Conservation (phyloP, 2,888 invertebrate genomes). For the Cheilosia pagana region DNA sequence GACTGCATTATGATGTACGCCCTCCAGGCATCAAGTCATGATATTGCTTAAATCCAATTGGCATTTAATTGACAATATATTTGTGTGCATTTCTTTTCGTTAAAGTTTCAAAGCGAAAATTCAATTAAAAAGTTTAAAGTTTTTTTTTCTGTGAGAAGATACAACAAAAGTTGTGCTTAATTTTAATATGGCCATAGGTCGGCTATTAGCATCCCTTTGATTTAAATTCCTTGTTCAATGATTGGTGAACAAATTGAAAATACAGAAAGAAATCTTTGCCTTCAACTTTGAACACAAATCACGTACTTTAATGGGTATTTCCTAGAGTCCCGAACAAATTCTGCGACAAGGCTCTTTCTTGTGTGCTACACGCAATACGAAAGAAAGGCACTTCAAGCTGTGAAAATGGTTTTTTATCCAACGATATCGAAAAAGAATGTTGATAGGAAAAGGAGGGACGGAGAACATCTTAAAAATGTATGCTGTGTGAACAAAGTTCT, state of each 20-base stretch:
- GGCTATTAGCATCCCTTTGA: constrained; percentile 17
- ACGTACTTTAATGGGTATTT: constrained; percentile 38
- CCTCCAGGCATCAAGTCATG: not conserved
- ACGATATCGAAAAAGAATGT: not conserved
- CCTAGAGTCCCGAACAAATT: constrained; percentile 8
- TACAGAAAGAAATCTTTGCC: constrained; percentile 9
- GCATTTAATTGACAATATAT: not conserved
- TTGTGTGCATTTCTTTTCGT: not conserved
- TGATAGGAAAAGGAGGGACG: not conserved
- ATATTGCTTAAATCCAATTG: too few species aligned
- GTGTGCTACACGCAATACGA: constrained; percentile 1
- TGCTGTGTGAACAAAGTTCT: not conserved
- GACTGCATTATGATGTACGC: too few species aligned
- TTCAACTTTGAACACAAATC: constrained; percentile 40
- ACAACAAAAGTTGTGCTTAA: not conserved
- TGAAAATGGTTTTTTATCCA: constrained; percentile 9
- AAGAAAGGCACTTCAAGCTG: constrained; percentile 15
- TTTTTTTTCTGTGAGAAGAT: not conserved
- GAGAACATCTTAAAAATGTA: constrained; percentile 15
- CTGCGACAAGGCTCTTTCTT: constrained; percentile 1
- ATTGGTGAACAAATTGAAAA: constrained; percentile 41
- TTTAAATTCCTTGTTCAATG: constrained; percentile 40
- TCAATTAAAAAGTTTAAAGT: constrained; percentile 26
- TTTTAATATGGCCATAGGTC: constrained; percentile 21
- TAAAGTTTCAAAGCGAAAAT: not conserved